Evolutionary conservation across 1,140 invertebrate genomes (phyloP).

Genomic region (Steinernema feltiae): DNA sequence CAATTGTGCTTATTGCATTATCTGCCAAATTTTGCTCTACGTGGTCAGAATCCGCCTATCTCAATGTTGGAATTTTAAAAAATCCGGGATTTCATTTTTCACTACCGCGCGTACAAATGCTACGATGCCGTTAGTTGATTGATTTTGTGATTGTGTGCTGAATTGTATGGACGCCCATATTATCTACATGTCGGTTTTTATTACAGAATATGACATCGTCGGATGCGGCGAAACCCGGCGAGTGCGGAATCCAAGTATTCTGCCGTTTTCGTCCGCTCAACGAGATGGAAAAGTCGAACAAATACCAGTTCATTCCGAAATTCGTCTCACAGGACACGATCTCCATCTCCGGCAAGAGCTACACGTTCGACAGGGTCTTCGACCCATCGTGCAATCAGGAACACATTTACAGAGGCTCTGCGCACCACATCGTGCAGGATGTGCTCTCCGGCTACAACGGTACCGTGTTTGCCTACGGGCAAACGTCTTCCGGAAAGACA

Average conservation of each 20-base stretch:
- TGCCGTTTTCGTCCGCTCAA: conserved; percentile 96
- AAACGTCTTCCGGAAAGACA: conserved; percentile 98
- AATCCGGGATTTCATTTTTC: too few species aligned
- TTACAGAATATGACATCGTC: background rate
- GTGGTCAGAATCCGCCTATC: too few species aligned
- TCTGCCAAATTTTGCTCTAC: too few species aligned
- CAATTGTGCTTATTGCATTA: too few species aligned
- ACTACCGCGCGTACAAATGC: too few species aligned
- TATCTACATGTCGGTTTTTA: too few species aligned
- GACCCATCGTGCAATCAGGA: conserved; percentile 96
- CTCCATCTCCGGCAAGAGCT: conserved; percentile 90
- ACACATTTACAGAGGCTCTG: conserved; percentile 93
- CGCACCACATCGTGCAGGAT: conserved; percentile 89
- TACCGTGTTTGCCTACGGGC: conserved; percentile 99
- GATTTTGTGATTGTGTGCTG: too few species aligned
- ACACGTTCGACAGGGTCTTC: conserved; percentile 97
- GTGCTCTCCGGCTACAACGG: conserved; percentile 97
- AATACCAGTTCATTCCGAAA: conserved; percentile 93
- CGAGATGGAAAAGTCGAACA: conserved; percentile 92
- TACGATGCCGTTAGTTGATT: too few species aligned
- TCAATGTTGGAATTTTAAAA: too few species aligned
- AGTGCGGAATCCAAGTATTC: conserved; percentile 70
- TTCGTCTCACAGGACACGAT: conserved; percentile 94
- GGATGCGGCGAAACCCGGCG: conserved; percentile 34
- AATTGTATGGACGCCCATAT: too few species aligned